A percentile compares a stretch with the other conserved stretches of the same genome.
phyloP scores from a whole-genome alignment of 2,888 invertebrate genomes.

The Bembecia ichneumoniformis region DNA sequence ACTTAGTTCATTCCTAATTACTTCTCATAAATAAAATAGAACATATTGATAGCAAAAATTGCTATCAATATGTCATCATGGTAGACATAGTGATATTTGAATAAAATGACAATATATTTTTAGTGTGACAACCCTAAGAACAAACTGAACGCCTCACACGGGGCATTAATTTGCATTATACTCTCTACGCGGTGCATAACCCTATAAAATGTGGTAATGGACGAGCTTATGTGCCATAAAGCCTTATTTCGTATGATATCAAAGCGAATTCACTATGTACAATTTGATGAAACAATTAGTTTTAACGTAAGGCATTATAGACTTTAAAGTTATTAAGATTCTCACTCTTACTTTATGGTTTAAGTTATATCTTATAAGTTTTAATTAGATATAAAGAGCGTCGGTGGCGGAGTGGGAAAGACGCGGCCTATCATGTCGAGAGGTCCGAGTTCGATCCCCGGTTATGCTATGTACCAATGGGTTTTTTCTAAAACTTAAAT shows the following conservation, averaged over 20 bases:
- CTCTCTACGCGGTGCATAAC: slow-evolving; percentile 48
- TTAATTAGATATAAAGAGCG: background rate
- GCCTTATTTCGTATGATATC: slow-evolving; percentile 44
- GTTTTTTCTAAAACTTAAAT: too few relatives aligned
- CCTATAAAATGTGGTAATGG: slow-evolving; percentile 62
- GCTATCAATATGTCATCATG: too few relatives aligned
- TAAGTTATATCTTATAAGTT: background rate
- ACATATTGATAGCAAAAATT: too few relatives aligned
- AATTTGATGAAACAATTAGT: slow-evolving; percentile 47
- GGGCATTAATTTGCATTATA: slow-evolving; percentile 63
- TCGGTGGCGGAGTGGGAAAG: too few relatives aligned
- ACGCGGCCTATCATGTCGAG: too few relatives aligned
- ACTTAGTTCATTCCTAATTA: too few relatives aligned
- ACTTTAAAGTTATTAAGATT: slow-evolving; percentile 17
- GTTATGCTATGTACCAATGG: too few relatives aligned
- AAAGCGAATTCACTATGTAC: slow-evolving; percentile 27
- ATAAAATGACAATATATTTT: too few relatives aligned
- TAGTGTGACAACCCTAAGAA: slow-evolving; percentile 34
- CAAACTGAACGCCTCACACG: slow-evolving; percentile 35
- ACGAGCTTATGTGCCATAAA: slow-evolving; percentile 52
- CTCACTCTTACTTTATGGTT: background rate
- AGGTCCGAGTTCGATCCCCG: too few relatives aligned
- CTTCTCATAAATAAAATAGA: too few relatives aligned
- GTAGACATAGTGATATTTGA: too few relatives aligned
- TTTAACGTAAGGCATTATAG: slow-evolving; percentile 26